phyloP scores from a whole-genome alignment of 23 tunicate genomes.

The Corella eumyota region DNA sequence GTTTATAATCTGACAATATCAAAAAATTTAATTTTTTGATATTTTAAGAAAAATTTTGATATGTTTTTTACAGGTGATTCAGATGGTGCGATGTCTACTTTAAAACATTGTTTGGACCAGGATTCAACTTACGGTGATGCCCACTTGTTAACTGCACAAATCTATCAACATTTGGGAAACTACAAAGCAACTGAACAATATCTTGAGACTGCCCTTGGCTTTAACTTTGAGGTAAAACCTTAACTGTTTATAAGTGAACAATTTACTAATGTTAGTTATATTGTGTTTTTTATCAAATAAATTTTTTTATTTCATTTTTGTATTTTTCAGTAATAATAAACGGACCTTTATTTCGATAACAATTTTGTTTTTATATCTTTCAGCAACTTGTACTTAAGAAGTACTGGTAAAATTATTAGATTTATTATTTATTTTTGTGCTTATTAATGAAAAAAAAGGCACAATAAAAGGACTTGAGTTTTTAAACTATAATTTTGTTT shows the following conservation, averaged over 20 bases:
- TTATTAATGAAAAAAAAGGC: too few species aligned
- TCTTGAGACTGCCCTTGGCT: constrained; percentile 78
- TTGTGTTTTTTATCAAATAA: too few species aligned
- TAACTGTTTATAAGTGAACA: background rate
- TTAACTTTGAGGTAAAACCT: constrained; percentile 54
- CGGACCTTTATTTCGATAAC: background rate
- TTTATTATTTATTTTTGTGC: too few species aligned
- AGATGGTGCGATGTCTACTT: constrained; percentile 35
- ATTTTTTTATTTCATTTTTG: too few species aligned
- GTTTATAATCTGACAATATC: too few species aligned
- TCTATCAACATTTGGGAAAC: constrained; percentile 62
- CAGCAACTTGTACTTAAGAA: too few species aligned
- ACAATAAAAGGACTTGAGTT: too few species aligned
- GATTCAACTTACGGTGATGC: constrained; percentile 63
- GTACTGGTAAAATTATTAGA: too few species aligned
- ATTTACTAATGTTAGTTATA: too few species aligned
- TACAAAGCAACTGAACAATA: constrained; percentile 32
- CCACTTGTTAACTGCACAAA: constrained; percentile 65
- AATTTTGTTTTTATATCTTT: background rate
- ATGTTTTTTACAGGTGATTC: constrained; percentile 42
- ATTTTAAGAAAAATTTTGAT: background rate
- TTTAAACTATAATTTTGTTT: too few species aligned
- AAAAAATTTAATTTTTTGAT: too few species aligned
- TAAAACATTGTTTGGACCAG: constrained; percentile 58
- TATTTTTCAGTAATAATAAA: too few species aligned